Percentiles rank a stretch among this genome's conserved stretches.
phyloP scores from a whole-genome alignment of 2,797 vertebrate species.

The Silurus lanzhouensis region DNA sequence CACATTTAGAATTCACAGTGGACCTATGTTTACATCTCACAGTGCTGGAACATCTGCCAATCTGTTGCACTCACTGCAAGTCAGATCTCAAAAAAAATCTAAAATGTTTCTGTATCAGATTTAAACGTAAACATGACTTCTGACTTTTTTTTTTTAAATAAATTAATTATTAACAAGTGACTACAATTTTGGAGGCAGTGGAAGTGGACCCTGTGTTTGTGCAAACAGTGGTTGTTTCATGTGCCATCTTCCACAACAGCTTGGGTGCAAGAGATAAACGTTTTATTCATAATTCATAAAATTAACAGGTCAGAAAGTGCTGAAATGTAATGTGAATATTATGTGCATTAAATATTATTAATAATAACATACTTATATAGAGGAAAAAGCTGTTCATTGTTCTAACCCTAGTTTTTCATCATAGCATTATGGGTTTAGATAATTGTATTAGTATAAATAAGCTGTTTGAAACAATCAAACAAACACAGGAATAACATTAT shows the following conservation, averaged over 20 bases:
- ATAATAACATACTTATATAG: not conserved
- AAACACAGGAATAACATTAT: not conserved
- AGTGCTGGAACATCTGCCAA: not conserved
- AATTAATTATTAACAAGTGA: not conserved
- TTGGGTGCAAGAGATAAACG: not conserved
- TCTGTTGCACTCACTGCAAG: not conserved
- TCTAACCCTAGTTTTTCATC: not conserved
- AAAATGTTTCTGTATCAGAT: not conserved
- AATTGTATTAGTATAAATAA: not conserved
- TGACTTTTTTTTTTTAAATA: not conserved
- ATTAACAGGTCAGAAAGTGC: not conserved
- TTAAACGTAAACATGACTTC: not conserved
- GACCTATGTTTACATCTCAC: not conserved
- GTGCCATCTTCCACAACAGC: not conserved
- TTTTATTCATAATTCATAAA: not conserved
- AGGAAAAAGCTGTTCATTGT: not conserved
- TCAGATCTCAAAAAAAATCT: not conserved
- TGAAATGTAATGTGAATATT: not conserved
- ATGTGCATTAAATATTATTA: not conserved
- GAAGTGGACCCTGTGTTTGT: not conserved
- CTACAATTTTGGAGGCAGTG: too few relatives aligned
- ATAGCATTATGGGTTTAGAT: not conserved
- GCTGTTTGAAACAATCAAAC: not conserved
- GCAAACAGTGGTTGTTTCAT: not conserved
- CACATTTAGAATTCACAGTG: not conserved